A percentile compares a stretch with the other conserved stretches of the same genome.
Evolutionary conservation across 2,888 invertebrate species (phyloP).

Genomic region (Escarpia spicata): DNA sequence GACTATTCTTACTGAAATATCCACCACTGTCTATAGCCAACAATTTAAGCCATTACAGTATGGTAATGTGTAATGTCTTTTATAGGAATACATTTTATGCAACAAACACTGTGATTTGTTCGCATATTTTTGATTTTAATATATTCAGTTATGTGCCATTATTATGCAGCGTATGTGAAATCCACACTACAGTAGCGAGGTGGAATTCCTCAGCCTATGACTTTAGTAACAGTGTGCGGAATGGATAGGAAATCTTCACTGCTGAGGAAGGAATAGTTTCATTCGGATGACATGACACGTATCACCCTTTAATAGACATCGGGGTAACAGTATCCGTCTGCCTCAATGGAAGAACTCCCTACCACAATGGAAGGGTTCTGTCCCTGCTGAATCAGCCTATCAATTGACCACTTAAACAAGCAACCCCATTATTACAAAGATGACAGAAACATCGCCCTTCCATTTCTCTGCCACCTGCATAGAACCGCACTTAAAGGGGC

Average conservation of each 20-base stretch:
- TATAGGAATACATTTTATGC: neutral
- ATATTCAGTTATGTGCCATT: neutral
- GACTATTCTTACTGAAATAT: too few relatives aligned
- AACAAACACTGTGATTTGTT: neutral
- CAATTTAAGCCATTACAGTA: neutral
- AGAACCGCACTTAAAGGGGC: neutral
- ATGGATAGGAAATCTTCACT: neutral
- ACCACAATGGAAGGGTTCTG: too few relatives aligned
- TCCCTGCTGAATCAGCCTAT: neutral
- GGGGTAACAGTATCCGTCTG: neutral
- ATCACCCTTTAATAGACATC: neutral
- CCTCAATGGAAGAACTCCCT: neutral
- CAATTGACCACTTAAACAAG: neutral
- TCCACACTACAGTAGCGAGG: neutral
- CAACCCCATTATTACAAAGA: neutral
- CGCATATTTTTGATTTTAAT: neutral
- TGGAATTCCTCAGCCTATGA: neutral
- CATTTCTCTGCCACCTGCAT: neutral
- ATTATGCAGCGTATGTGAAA: neutral
- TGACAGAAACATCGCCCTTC: neutral
- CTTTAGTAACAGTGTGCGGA: neutral
- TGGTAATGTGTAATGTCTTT: neutral
- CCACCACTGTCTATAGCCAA: neutral
- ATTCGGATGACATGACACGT: neutral
- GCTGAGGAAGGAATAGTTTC: neutral